These are phyloP conservation scores for Pheosia tremula DNA, from an alignment of 2,888 invertebrate species.

Conservation along the genomic window DNA sequence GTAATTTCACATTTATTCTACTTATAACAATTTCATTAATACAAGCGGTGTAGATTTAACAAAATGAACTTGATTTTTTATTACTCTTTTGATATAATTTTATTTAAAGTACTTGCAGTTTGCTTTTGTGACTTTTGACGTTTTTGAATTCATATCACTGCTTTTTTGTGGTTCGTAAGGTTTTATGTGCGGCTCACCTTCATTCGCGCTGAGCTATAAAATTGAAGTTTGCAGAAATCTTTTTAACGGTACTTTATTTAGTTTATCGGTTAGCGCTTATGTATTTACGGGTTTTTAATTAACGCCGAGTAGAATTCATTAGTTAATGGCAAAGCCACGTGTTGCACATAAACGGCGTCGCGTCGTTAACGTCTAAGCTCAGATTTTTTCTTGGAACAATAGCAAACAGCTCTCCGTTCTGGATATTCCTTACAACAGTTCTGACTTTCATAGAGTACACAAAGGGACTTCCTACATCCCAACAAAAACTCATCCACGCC, in stretches of 20 bases:
- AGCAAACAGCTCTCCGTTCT: constrained; percentile 64
- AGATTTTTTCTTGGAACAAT: constrained; percentile 77
- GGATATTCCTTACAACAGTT: constrained; percentile 79
- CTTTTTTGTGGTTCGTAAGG: constrained; percentile 58
- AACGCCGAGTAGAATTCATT: constrained; percentile 69
- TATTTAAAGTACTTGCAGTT: constrained; percentile 49
- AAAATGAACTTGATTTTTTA: neutral
- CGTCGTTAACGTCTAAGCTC: constrained; percentile 68
- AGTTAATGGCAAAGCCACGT: constrained; percentile 70
- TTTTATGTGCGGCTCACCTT: constrained; percentile 58
- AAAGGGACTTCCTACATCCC: constrained; percentile 79
- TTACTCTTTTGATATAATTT: neutral
- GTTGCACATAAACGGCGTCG: constrained; percentile 62
- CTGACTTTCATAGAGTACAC: constrained; percentile 80
- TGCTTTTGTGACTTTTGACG: constrained; percentile 52
- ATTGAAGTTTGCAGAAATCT: constrained; percentile 33
- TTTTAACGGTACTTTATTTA: constrained; percentile 43
- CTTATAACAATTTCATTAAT: too few species aligned
- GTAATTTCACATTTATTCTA: too few species aligned
- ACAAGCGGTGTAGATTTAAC: too few species aligned
- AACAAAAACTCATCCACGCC: constrained; percentile 83
- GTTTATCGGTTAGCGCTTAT: constrained; percentile 59
- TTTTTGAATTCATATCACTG: constrained; percentile 43
- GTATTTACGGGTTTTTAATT: constrained; percentile 66
- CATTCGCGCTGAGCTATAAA: constrained; percentile 54